Base-by-base conservation (phyloP, 2,888 invertebrate species). In the Hirtodrosophila trivittata region DNA sequence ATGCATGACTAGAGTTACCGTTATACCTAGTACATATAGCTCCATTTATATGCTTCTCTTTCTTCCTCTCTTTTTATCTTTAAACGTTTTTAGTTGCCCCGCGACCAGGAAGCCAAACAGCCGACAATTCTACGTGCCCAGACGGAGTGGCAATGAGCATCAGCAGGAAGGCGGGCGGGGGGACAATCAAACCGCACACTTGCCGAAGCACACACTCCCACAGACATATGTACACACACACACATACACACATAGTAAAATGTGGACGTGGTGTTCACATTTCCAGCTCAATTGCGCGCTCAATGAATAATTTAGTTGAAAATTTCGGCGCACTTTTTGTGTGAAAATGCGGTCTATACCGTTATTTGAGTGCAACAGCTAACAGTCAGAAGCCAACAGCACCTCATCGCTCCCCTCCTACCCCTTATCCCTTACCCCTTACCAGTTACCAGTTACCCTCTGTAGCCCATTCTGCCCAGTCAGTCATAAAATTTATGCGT, bases 241-340 rank as follows among this genome's bases (percentile, higher is more conserved):
- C 35, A 26, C 37, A 47, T 30, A 43, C 28, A 38, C 25, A n/a
- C 26, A 42, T 1, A 25, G 35, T 32, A 21, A 42, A 33, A 33
- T 56, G 52, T 52, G 45, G 37, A 37, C 16, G 47, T 38, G 30
- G 14, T 42, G 58, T 63, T 65, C 82, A 82, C 84, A 78, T 82
- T 85, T 78, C 86, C 80, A 78, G 80, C 81, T 82, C 86, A 82
- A 85, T 82, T 76, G 86, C 86, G 76, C 83, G 77, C 76, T 76
- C 81, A 82, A 82, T 82, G 81, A 82, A 82, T 82, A 85, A 82
- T 82, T 82, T 82, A 82, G 81, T 85, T 69, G 76, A 66, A 82
- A 78, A 75, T 82, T 85, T 85, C 85, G 82, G 82, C 82, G 78
- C 75, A 84, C 66, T 80, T 80, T 78, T 78, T 78, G 84, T 66